Conservation (phyloP, 1,140 invertebrate species). For the Diploscapter pachys region DNA sequence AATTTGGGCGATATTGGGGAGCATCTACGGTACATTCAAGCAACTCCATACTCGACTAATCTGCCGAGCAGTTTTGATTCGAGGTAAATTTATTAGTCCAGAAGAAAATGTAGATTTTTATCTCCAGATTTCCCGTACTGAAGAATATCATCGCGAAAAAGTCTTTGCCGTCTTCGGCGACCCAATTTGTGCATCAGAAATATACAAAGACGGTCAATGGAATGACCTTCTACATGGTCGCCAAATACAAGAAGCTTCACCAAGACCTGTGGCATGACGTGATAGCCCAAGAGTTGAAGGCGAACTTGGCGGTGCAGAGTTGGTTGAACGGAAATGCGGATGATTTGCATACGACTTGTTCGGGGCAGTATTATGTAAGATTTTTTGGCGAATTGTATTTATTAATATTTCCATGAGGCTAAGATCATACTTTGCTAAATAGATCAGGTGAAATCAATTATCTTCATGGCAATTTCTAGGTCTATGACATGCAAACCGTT, state of each 20-base stretch:
- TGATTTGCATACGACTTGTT: slow-evolving; percentile 26
- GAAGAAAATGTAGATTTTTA: too few relatives aligned
- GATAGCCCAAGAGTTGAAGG: slow-evolving; percentile 10
- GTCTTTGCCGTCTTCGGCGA: slow-evolving; percentile 24
- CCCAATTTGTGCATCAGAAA: slow-evolving; percentile 19
- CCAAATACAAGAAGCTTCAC: slow-evolving; percentile 31
- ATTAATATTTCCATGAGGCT: too few relatives aligned
- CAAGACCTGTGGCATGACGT: slow-evolving; percentile 33
- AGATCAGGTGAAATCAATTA: background rate
- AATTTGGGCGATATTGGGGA: slow-evolving; percentile 22
- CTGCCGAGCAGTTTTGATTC: slow-evolving; percentile 16
- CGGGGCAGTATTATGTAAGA: slow-evolving; percentile 8
- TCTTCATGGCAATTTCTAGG: background rate
- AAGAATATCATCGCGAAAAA: slow-evolving; percentile 24
- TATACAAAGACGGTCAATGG: slow-evolving; percentile 23
- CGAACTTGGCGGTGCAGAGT: slow-evolving; percentile 20
- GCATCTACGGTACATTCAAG: slow-evolving; percentile 23
- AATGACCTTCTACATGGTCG: slow-evolving; percentile 6
- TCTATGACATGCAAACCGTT: slow-evolving; percentile 19
- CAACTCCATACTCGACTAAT: slow-evolving; percentile 19
- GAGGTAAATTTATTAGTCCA: slow-evolving; percentile 1
- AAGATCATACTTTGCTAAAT: too few relatives aligned
- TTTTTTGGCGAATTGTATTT: background rate
- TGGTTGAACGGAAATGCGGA: slow-evolving; percentile 33
- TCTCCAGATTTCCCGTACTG: slow-evolving; percentile 19